Conservation (phyloP, 1,140 invertebrate genomes). For the Drosophila miranda region DNA sequence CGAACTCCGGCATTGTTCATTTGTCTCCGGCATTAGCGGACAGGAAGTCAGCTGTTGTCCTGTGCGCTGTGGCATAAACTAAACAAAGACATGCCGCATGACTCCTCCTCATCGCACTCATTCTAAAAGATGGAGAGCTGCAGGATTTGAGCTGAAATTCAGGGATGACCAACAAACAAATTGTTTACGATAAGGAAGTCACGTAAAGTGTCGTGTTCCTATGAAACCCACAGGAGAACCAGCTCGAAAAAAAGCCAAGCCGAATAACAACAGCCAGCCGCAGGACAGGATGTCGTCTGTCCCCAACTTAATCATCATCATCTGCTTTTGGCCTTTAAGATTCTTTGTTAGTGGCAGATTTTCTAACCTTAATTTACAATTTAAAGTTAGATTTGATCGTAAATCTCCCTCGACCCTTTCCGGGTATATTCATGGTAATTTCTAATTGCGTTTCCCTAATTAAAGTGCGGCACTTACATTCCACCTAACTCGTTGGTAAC, state of each 20-base stretch:
- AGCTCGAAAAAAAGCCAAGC: constrained; percentile 5
- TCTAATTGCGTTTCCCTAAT: background rate
- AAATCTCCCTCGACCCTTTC: constrained; percentile 11
- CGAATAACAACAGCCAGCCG: constrained; percentile 9
- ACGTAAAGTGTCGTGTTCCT: constrained; percentile 58
- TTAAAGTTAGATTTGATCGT: constrained; percentile 44
- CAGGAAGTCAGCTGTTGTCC: constrained; percentile 52
- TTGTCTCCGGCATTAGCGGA: constrained; percentile 60
- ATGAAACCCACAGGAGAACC: constrained; percentile 26
- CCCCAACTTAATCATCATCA: constrained; percentile 14
- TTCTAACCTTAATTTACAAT: constrained; percentile 50
- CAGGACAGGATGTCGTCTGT: background rate
- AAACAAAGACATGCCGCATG: constrained; percentile 45
- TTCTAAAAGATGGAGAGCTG: background rate
- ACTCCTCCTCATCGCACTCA: constrained; percentile 1
- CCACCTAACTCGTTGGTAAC: too few species aligned
- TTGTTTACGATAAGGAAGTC: constrained; percentile 69
- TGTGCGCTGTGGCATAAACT: constrained; percentile 48
- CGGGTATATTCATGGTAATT: constrained; percentile 19
- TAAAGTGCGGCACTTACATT: too few species aligned
- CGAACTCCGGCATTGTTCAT: constrained; percentile 25
- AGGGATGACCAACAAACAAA: constrained; percentile 47
- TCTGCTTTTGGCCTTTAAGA: constrained; percentile 16
- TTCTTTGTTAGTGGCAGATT: constrained; percentile 34
- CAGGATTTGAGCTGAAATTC: background rate